Base-by-base conservation (phyloP, 2,113 vertebrate species). In the Vidua macroura region DNA sequence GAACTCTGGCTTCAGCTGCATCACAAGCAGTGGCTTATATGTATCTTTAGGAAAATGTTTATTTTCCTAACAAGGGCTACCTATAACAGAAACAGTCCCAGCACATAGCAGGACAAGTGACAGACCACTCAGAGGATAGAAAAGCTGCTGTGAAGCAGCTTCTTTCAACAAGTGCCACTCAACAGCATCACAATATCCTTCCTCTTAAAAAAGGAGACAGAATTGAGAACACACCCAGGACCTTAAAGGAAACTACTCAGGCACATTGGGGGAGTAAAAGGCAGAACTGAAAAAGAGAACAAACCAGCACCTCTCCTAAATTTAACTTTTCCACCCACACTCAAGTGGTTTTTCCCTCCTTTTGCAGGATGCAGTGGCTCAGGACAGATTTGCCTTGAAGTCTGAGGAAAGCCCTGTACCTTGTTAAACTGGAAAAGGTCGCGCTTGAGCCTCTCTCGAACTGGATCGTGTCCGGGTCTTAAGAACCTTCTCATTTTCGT, bases 401-500 rank as follows among this genome's bases (percentile, higher is more conserved):
- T 30, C 37, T n/a, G 60, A 92, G 66, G 87, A 49, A 52, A 85
- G 56, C 27, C n/a, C 67, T 59, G 15, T 97, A 98, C 99, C 99
- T 99, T 99, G 96, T 99, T 99, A 70, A 99, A 99, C 90, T 99
- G 98, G 96, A 98, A 99, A 63, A 99, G 98, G 84, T 99, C 99
- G 5, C 98, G 98, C 97, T 99, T 99, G 44, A 99, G 98, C 63
- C 98, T 98, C 93, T 99, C 99, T 96, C 99, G 96, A 11, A 98
- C 98, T 83, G 98, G 98, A 93, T 99, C 99, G 0, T 99, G 98
- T 51, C 99, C 99, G 1, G 99, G 97, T 94, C 99, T 98, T 90
- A 99, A 98, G 97, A 99, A 99, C 77, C 99, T 98, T 97, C 99
- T 99, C 99, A 99, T 99, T 95, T 97, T 98, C 96, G 92, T 95